These are phyloP conservation scores for Remorina albescens DNA, from an alignment of 2,797 vertebrate genomes.

Conservation along the genomic window DNA sequence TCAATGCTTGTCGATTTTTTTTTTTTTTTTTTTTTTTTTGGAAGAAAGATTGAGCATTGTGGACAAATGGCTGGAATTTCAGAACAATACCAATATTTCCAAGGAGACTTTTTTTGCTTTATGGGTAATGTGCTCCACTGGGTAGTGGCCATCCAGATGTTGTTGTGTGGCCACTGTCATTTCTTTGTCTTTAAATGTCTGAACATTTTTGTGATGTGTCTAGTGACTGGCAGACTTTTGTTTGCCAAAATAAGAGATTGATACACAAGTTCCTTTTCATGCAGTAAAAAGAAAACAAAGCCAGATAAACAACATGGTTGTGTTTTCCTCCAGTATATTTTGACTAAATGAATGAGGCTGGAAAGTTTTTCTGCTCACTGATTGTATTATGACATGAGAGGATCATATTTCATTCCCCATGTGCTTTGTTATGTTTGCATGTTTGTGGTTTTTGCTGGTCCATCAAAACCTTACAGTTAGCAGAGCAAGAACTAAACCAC, in stretches of 20 bases:
- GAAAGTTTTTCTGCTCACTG: conserved; percentile 76
- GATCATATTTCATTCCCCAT: conserved; percentile 77
- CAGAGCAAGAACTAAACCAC: conserved; percentile 64
- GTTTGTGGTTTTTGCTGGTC: conserved; percentile 80
- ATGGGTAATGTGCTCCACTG: conserved; percentile 63
- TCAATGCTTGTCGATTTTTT: conserved; percentile 69
- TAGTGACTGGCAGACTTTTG: conserved; percentile 70
- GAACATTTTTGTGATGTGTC: conserved; percentile 62
- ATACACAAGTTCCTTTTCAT: conserved; percentile 76
- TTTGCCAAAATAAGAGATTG: conserved; percentile 77
- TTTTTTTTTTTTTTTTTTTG: too few relatives aligned
- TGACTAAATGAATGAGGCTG: conserved; percentile 80
- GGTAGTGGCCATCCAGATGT: conserved; percentile 69
- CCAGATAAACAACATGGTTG: conserved; percentile 69
- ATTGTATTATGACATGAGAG: conserved; percentile 80
- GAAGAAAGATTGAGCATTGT: conserved; percentile 58
- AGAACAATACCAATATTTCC: conserved; percentile 71
- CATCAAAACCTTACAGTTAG: conserved; percentile 70
- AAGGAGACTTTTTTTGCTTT: conserved; percentile 55
- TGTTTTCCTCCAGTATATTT: conserved; percentile 71
- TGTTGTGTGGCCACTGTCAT: conserved; percentile 69
- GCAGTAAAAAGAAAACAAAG: conserved; percentile 73
- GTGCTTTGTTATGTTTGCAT: conserved; percentile 80
- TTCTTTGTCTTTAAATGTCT: conserved; percentile 70
- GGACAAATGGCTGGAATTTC: conserved; percentile 73